Base-by-base conservation (phyloP, 2,888 invertebrate species). In the Junonia oenone region DNA sequence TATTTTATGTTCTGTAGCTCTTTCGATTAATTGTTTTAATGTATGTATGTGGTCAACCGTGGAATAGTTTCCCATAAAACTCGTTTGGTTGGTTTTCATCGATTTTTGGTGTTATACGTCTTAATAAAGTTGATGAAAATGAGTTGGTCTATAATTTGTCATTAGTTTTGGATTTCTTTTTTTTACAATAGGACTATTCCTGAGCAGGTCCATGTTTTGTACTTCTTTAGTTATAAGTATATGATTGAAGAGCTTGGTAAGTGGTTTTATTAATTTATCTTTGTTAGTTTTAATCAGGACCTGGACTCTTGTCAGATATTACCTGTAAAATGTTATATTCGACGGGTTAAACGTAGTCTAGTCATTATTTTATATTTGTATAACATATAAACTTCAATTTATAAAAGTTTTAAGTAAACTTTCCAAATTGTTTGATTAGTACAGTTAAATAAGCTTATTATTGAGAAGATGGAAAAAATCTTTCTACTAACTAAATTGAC, bases 181-280 rank as follows among this genome's bases (percentile, higher is more conserved):
- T 51, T 62, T 59, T 59, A 59, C 1, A 61, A 26, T 6, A 63
- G 26, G 1, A 58, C 54, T n/a, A 58, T 63, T 11, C 56, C 45
- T 8, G 58, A 58, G 26, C 48, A 45, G 8, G 45, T 51, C 62
- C 56, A 61, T 26, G 33, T 14, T 17, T 9, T 45, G 52, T 35
- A 46, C 6, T 43, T 43, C 13, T 43, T 43, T 51, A 3, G 43
- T 22, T 9, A 31, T 0, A 26, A 50, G 15, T 2, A 33, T 35
- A 2, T n/a, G n/a, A n/a, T 33, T 33, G n/a, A 33, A 33, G 4
- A 33, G 27, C 27, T 27, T 33, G 4, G n/a, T n/a, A 33, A 33
- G 1, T 33, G 33, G 33, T 33, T n/a, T 9, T 33, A 33, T n/a
- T 33, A 33, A 33, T 2, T 9, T 9, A 4, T 33, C n/a, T 33